Base-by-base conservation (phyloP, 2,888 invertebrate genomes). In the Alviniconcha strummeri region DNA sequence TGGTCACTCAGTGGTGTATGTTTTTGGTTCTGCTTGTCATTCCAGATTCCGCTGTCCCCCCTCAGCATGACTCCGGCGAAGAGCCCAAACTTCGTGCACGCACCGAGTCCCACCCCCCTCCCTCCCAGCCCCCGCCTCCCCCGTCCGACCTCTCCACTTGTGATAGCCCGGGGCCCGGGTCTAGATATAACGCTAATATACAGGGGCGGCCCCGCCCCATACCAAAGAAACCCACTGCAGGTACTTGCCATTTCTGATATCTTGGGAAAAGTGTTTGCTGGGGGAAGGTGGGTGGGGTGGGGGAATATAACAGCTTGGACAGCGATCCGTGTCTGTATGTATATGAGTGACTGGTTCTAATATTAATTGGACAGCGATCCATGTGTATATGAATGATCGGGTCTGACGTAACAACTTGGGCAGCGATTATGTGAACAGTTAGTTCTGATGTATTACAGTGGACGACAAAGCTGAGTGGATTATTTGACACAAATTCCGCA, bases 131-230 rank as follows among this genome's bases (percentile, higher is more conserved):
- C 71, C 76, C 81, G 69, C 77, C 77, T 19, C 19, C 67, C 54
- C 69, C 84, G 71, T 57, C 76, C 64, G 84, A 84, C 77, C 57
- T 78, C 67, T 71, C 81, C 36, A 69, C 77, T 15, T 75, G 72
- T 56, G 83, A 84, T 19, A 80, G 83, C 60, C 84, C 82, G 36
- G 75, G 76, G 17, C 84, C 84, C 52, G 80, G 82, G 6, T 88
- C 87, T 67, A 88, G 87, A 83, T 88, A 88, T 83, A 86, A 88
- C 82, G 80, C 86, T 75, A 80, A 88, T 15, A 84, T 90, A 79
- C 93, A 93, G 82, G 90, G 95, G 36, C 95, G 96, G 82, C 96
- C 96, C 89, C 95, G 98, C 89, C 97, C 98, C 36, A 96, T 97
- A 92, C 96, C 97, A 84, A 90, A 90, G 86, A 89, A 89, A 86